Percentiles rank a stretch among this genome's conserved stretches.
Conservation (phyloP, 2,113 vertebrate genomes). For the Eublepharis macularius region DNA sequence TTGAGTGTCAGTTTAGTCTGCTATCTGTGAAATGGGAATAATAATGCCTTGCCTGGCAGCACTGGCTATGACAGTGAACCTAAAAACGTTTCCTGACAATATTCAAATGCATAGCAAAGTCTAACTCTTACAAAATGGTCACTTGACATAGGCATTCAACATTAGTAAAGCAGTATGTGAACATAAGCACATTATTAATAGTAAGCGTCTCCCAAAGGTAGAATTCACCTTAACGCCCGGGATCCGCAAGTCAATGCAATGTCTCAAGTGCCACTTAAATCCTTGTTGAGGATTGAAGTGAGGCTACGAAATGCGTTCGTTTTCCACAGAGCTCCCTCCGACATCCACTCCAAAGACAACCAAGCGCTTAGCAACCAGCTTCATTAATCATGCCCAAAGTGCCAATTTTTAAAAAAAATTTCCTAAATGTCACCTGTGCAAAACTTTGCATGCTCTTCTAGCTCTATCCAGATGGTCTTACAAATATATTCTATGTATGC, state of each 20-base stretch:
- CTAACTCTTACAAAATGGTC: not conserved
- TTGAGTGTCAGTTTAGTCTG: not conserved
- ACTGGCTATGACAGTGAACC: not conserved
- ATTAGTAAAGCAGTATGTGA: not conserved
- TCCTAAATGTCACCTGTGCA: conserved; percentile 24
- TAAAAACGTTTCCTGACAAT: not conserved
- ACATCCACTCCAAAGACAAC: conserved; percentile 32
- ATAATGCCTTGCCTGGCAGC: not conserved
- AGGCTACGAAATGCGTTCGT: conserved; percentile 41
- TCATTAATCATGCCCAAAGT: conserved; percentile 2
- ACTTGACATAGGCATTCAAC: not conserved
- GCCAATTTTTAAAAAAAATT: conserved; percentile 22
- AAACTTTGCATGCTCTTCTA: not conserved
- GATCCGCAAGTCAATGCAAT: conserved; percentile 25
- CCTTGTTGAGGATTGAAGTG: conserved; percentile 32
- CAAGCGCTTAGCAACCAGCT: conserved; percentile 15
- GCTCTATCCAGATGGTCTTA: conserved; percentile 15
- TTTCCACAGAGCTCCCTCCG: conserved; percentile 34
- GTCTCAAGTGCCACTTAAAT: conserved; percentile 15
- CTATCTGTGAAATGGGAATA: not conserved
- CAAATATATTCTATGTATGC: not conserved
- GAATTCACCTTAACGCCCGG: conserved; percentile 47
- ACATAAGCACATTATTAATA: conserved; percentile 16
- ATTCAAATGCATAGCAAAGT: not conserved
- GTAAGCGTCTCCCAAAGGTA: conserved; percentile 42